Base-by-base conservation (phyloP, 2,888 invertebrate genomes). In the Mycalesis mineus region DNA sequence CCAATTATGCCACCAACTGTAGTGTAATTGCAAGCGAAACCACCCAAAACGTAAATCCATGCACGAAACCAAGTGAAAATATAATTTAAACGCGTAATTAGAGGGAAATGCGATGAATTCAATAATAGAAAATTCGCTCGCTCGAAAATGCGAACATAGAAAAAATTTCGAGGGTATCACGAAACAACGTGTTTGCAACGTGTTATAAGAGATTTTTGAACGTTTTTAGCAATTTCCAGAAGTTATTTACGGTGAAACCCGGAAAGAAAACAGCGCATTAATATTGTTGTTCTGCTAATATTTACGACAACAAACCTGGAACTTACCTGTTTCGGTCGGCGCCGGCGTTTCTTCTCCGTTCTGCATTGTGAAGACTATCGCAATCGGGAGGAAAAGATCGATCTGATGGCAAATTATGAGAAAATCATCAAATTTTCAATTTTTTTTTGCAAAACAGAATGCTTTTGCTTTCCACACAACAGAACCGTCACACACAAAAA, bases 401-500 rank as follows among this genome's bases (percentile, higher is more conserved):
- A 70, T 70, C 77, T 74, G 77, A 73, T 62, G 69, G 75, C 64
- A 75, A 74, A 79, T 73, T 83, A 82, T 64, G 75, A 65, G 73
- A 77, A 77, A 79, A 78, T 74, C 84, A 87, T 84, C 75, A 82
- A 75, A 22, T 52, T 51, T 51, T 41, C 31, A 33, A 42, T 33
- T 42, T 80, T 78, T n/a, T 76, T 75, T 77, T 75, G 73, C 74
- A 78, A 84, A 84, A 73, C 80, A 75, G 72, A 77, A 75, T 78
- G 73, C 72, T 80, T 78, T 76, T 78, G 73, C 72, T 80, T 78
- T 76, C 74, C 69, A 80, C 77, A 77, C 74, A 75, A 87, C 82
- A 75, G 84, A 80, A 84, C 88, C 88, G 88, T 89, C 89, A 88
- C 86, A 83, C 88, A 87, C 88, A 86, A 89, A 88, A 89, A 89